These are phyloP conservation scores for Yoshiicerus persimilis DNA, from an alignment of 1,140 invertebrate genomes.

Conservation along the genomic window DNA sequence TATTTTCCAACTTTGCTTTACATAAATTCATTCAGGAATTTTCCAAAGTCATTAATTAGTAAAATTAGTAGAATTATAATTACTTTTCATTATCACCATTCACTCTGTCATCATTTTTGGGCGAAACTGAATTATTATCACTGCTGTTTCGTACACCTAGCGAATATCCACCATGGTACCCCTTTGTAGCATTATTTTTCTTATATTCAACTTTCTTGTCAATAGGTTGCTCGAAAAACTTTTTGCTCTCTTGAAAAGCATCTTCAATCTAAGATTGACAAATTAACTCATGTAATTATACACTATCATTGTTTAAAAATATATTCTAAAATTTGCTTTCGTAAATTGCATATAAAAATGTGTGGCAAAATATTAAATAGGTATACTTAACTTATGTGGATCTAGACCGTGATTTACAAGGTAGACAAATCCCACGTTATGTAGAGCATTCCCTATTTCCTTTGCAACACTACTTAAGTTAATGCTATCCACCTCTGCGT, in stretches of 20 bases:
- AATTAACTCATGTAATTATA: neutral
- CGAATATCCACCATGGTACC: conserved; percentile 23
- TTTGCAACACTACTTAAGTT: neutral
- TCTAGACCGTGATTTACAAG: conserved; percentile 33
- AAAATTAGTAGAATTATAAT: neutral
- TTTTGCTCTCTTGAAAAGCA: conserved; percentile 35
- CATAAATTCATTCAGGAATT: too few relatives aligned
- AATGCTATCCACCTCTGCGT: neutral
- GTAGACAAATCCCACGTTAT: conserved; percentile 38
- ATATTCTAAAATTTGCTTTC: neutral
- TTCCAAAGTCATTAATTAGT: neutral
- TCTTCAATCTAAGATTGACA: conserved; percentile 29
- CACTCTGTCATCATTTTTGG: neutral
- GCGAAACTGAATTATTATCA: neutral
- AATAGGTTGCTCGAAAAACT: conserved; percentile 36
- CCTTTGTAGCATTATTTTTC: conserved; percentile 18
- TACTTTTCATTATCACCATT: neutral
- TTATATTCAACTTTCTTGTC: conserved; percentile 20
- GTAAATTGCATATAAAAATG: neutral
- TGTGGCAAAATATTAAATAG: neutral
- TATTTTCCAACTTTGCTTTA: neutral
- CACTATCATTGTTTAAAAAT: neutral
- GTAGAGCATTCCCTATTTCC: conserved; percentile 28
- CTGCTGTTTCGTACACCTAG: neutral
- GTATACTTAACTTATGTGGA: conserved; percentile 10